Percentiles rank a stretch among this genome's conserved stretches.
These are phyloP conservation scores for Pyrgus malvae DNA, from an alignment of 2,888 invertebrate genomes.

Conservation along the genomic window DNA sequence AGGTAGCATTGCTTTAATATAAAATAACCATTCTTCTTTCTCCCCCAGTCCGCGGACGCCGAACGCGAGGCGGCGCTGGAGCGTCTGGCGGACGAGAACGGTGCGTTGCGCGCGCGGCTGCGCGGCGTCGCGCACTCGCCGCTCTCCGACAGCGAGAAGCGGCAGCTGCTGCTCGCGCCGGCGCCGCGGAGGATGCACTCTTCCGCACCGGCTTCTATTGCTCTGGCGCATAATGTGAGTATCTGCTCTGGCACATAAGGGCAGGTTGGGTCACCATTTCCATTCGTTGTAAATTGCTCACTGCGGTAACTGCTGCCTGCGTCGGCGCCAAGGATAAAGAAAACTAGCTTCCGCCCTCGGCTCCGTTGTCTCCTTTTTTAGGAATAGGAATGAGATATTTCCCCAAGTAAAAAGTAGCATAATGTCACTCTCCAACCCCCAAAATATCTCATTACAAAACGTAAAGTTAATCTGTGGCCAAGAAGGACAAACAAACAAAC, in stretches of 20 bases:
- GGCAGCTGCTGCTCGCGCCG: constrained; percentile 87
- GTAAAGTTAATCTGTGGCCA: too few relatives aligned
- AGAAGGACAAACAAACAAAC: too few relatives aligned
- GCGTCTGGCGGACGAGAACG: constrained; percentile 89
- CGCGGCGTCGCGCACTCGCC: constrained; percentile 91
- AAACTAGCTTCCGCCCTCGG: too few relatives aligned
- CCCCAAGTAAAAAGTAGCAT: too few relatives aligned
- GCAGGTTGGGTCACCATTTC: not conserved
- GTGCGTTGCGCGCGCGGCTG: constrained; percentile 86
- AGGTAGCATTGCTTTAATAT: too few relatives aligned
- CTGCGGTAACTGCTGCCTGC: too few relatives aligned
- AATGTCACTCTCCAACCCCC: too few relatives aligned
- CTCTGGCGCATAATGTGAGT: constrained; percentile 73
- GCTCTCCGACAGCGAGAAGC: constrained; percentile 91
- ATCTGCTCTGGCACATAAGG: not conserved
- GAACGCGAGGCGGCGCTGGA: constrained; percentile 84
- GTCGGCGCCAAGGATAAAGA: too few relatives aligned
- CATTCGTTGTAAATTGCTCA: too few relatives aligned
- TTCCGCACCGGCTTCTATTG: constrained; percentile 91
- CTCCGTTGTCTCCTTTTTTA: too few relatives aligned
- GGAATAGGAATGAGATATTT: too few relatives aligned
- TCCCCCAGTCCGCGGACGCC: constrained; percentile 74
- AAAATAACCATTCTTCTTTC: not conserved
- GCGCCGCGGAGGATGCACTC: constrained; percentile 85
- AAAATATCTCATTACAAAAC: too few relatives aligned